phyloP scores from a whole-genome alignment of 2,888 invertebrate genomes.

The Drosophila ochracea region DNA sequence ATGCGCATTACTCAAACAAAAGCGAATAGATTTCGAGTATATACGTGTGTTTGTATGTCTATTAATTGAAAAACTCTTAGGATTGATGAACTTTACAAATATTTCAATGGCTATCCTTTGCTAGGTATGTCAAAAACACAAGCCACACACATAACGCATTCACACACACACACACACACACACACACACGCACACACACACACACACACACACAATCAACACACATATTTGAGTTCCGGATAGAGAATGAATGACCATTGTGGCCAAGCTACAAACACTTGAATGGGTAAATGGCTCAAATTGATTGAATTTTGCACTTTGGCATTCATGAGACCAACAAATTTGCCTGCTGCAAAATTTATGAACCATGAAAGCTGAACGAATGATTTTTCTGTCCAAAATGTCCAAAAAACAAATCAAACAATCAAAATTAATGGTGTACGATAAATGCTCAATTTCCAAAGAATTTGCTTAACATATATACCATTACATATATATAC shows the following conservation, averaged over 20 bases:
- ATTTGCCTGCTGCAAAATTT: constrained; percentile 67
- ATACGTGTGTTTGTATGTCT: constrained; percentile 24
- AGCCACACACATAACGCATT: constrained; percentile 25
- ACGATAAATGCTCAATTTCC: constrained; percentile 25
- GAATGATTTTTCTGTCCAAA: constrained; percentile 17
- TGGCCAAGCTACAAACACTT: constrained; percentile 52
- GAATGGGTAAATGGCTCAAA: constrained; percentile 75
- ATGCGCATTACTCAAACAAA: constrained; percentile 61
- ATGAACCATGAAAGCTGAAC: constrained; percentile 56
- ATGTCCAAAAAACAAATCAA: constrained; percentile 16
- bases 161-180: background rate
- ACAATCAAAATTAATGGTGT: constrained; percentile 30
- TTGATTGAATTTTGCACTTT: constrained; percentile 80
- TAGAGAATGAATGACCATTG: constrained; percentile 56
- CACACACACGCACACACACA: background rate
- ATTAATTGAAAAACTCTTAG: constrained; percentile 63
- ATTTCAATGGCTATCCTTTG: constrained; percentile 57
- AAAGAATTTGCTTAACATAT: constrained; percentile 7
- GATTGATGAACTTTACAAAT: constrained; percentile 61
- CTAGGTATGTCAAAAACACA: constrained; percentile 63
- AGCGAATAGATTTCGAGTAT: constrained; percentile 32
- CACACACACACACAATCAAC: background rate
- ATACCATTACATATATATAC: background rate
- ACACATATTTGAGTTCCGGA: constrained; percentile 4
- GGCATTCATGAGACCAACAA: constrained; percentile 76